A percentile compares a stretch with the other conserved stretches of the same genome.
These are phyloP conservation scores for Tetropium fuscum DNA, from an alignment of 2,888 invertebrate species.

Conservation along the genomic window DNA sequence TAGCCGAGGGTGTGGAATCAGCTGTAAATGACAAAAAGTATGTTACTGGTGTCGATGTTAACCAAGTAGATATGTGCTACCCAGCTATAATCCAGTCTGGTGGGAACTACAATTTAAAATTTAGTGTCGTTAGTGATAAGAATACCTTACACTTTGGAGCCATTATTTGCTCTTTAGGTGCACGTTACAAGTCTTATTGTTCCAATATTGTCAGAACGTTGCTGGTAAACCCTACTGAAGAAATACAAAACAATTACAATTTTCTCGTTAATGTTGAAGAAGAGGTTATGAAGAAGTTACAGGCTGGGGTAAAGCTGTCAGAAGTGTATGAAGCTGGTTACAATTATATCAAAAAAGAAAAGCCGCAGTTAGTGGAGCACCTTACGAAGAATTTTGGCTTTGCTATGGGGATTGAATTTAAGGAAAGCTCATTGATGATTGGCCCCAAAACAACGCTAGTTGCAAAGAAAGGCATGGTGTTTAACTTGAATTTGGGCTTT, in stretches of 20 bases:
- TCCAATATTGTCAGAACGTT: constrained; percentile 97
- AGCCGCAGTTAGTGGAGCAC: constrained; percentile 86
- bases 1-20: constrained; percentile 94
- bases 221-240: constrained; percentile 91
- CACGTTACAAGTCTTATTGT: constrained; percentile 97
- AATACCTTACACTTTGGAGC: constrained; percentile 95
- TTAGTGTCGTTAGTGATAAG: constrained; percentile 95
- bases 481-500: constrained; percentile 95
- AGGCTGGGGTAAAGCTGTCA: constrained; percentile 85
- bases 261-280: constrained; percentile 91
- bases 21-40: constrained; percentile 97
- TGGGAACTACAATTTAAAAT: constrained; percentile 94
- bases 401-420: constrained; percentile 98
- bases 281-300: constrained; percentile 86
- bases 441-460: constrained; percentile 87
- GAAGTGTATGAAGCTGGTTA: constrained; percentile 89
- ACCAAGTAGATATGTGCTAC: constrained; percentile 96
- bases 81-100: constrained; percentile 99
- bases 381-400: constrained; percentile 97
- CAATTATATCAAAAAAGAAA: constrained; percentile 86
- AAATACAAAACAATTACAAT: constrained; percentile 89
- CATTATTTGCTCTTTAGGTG: constrained; percentile 94
- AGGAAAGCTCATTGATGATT: constrained; percentile 93
- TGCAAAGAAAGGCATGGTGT: constrained; percentile 94
- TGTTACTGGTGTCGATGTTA: constrained; percentile 88